Evolutionary conservation across 2,888 invertebrate species (phyloP), one percentile per base, ranked within the genome.

Genomic region (Imbricaverruca yamaguchii): DNA sequence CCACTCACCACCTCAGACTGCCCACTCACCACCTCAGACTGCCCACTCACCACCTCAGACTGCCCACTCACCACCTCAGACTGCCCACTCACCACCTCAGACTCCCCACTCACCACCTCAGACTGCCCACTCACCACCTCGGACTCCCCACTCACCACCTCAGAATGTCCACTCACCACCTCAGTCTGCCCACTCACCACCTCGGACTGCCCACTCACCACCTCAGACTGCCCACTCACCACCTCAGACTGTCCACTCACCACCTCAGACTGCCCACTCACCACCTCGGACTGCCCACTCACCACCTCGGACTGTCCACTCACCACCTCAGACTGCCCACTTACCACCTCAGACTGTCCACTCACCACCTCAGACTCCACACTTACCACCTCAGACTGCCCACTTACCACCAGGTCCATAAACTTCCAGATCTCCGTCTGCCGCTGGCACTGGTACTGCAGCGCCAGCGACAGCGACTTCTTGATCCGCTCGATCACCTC

Each of bases 401-500:
- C 25, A 79, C 82, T 81, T 57, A 83, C 83, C 61, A 82, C 83
- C 63, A 83, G 82, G 80, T 82, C 82, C 83, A 83, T 83, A 15
- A 83, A 82, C 55, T 83, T 83, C 85, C 85, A 85, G 12, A 85
- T 84, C 61, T 84, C 84, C n/a, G 83, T 83, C 80, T 85, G 85
- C 0, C 85, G 81, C 63, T 85, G 83, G 25, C 83, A 74, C 79
- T 85, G 84, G 53, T 21, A 74, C 81, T 81, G 23, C 82, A 82
- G 80, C 81, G 82, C 25, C 82, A 81, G 56, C 81, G 82, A 10
- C 83, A 83, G 89, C 88, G 69, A 87, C 87, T 74, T 89, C 88
- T 84, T 89, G 84, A 87, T 87, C 53, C 87, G 86, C 85, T 88
- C 88, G 81, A 87, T 87, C 80, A 88, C 88, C 86, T 87, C 88